Base-by-base conservation (phyloP, 35 echinoderm and acorn worm genomes). In the Acanthaster planci region DNA sequence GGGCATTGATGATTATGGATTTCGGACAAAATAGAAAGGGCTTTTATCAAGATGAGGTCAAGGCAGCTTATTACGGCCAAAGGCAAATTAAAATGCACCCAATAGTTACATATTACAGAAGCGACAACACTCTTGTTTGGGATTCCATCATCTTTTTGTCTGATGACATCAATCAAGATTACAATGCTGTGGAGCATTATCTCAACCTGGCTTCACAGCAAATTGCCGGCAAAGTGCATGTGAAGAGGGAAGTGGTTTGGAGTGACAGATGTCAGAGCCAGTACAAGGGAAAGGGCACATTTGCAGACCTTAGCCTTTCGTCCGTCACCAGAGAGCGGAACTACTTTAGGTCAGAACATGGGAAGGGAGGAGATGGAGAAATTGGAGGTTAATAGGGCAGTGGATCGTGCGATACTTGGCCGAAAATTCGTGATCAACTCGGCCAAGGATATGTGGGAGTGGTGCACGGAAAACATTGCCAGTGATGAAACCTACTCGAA, bases 251-350 rank as follows among this genome's bases (percentile, higher is more conserved):
- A 15, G 55, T 77, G 8, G 38, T 78, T 59, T 87, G 55, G 5
- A 78, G 68, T 87, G 67, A 87, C 38, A 52, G 86, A 0, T 87
- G 86, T 38, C 34, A 30, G 18, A 59, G 44, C 17, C 86, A 87
- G 37, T 87, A 87, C 80, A 87, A 87, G 55, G 86, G 86, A 37
- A 87, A 80, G 60, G 76, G 75, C 22, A 87, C 54, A 47, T 87
- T 87, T 80, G 86, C 86, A 21, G 86, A 87, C 52, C 5, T 80
- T 32, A 51, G 47, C 16, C 76, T 80, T 35, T 79, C 76, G 19
- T 12, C 23, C 4, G 53, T 78, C 42, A 29, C 76, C 21, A 79
- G 42, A 79, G 86, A 87, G 60, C 44, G 86, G 22, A 80, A 87
- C 77, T 87, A 79, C 37, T 87, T 79, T n/a, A 52, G 86, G 16